Base-by-base conservation (phyloP, 1,140 invertebrate species). In the Samia ricini region DNA sequence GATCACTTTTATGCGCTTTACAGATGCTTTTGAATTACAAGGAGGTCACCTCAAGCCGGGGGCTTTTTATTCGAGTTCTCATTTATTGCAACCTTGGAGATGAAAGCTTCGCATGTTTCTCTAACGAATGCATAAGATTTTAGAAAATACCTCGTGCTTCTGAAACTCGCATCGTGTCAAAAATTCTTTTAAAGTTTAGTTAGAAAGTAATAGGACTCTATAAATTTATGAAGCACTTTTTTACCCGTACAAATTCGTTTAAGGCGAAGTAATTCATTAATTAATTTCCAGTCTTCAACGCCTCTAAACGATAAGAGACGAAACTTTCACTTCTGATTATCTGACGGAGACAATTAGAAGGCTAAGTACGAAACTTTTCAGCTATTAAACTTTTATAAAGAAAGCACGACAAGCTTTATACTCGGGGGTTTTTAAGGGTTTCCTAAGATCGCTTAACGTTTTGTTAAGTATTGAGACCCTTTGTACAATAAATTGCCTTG, bases 391-490 rank as follows among this genome's bases (percentile, higher is more conserved):
- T 60, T 56, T 54, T 15, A 21, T 55, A 22, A 58, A 63, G 50
- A 48, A 48, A 62, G 55, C 54, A 51, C 52, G 61, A 12, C 61
- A 50, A 55, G 18, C 22, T 23, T 15, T 55, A 42, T 22, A 18
- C 21, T 23, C 2, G 20, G 21, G 22, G 52, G 24, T 50, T 63
- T 63, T 63, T 63, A 58, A 55, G 48, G 48, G 52, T 62, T 57
- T 56, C 55, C 55, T 10, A 51, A 18, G 36, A 57, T 58, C 62
- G 23, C 23, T 33, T 50, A 49, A 26, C 42, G 57, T 64, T 70
- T 54, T 70, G 33, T 68, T 68, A 65, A 71, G 55, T 22, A 66
- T 61, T 58, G 19, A 24, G 61, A 68, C 22, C 61, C 33, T 62
- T 60, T 60, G 26, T 26, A 52, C 60, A 68, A 63, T 65, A 51